Evolutionary conservation across 2,888 invertebrate species (phyloP).

Genomic region (Smittia aterrima): DNA sequence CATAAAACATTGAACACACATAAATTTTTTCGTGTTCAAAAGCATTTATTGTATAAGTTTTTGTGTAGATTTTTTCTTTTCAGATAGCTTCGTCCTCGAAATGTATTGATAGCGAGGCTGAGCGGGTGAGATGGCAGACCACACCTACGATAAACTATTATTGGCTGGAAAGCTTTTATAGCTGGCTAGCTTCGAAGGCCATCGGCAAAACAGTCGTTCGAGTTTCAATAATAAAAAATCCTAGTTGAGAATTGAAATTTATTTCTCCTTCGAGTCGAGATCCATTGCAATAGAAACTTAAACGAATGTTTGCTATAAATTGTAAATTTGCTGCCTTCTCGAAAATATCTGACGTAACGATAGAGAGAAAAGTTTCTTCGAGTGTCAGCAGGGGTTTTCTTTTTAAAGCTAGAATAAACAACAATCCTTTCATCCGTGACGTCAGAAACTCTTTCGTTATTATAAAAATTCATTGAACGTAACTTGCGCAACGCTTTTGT

Average conservation of each 20-base stretch:
- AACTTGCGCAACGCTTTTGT: background rate
- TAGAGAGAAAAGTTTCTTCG: constrained; percentile 4
- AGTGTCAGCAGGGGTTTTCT: background rate
- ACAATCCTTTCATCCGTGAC: background rate
- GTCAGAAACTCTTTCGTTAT: background rate
- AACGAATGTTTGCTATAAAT: background rate
- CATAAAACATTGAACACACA: background rate
- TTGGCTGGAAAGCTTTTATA: constrained; percentile 16
- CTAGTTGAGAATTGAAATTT: background rate
- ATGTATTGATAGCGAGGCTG: constrained; percentile 6
- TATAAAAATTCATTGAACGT: background rate
- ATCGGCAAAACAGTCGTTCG: background rate
- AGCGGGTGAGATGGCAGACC: background rate
- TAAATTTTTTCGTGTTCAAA: constrained; percentile 5
- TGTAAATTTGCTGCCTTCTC: background rate
- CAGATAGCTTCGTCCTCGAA: background rate
- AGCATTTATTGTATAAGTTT: constrained; percentile 15
- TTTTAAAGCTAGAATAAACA: background rate
- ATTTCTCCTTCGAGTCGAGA: constrained; percentile 7
- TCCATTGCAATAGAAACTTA: constrained; percentile 6
- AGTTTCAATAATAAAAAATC: constrained; percentile 13
- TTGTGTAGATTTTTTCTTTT: background rate
- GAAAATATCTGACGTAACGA: background rate
- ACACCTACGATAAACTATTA: constrained; percentile 30
- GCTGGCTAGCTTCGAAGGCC: constrained; percentile 2